Conservation (phyloP, 92 coral and sea anemone species). For the Umimayanthus chanpuru region DNA sequence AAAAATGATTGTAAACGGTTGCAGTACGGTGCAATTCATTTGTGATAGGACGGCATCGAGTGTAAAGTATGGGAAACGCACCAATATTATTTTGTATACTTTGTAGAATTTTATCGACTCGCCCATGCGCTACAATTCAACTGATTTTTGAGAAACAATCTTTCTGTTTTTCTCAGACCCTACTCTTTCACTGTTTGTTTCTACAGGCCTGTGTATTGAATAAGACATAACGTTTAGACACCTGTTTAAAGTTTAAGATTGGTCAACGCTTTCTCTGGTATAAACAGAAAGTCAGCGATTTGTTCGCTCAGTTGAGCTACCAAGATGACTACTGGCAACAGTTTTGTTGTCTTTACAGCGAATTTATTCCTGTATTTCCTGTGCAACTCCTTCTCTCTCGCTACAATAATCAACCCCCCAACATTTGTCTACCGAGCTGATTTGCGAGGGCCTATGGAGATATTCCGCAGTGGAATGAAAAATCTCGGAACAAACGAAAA, state of each 20-base stretch:
- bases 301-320: not conserved
- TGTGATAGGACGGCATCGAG: too few relatives aligned
- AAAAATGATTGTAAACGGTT: too few relatives aligned
- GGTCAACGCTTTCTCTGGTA: not conserved
- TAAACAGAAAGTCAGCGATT: not conserved
- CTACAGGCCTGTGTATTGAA: not conserved
- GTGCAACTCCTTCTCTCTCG: not conserved
- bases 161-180: not conserved
- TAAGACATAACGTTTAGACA: not conserved
- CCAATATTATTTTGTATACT: too few relatives aligned
- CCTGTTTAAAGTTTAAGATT: not conserved
- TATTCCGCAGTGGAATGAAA: not conserved
- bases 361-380: not conserved
- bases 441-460: not conserved
- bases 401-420: not conserved
- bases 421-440: not conserved
- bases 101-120: too few relatives aligned
- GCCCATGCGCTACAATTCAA: too few relatives aligned
- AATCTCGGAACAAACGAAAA: not conserved
- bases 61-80: too few relatives aligned
- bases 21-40: too few relatives aligned
- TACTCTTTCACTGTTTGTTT: not conserved
- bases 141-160: too few relatives aligned
- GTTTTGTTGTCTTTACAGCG: not conserved
- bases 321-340: not conserved